Conservation (phyloP, 2,113 vertebrate species). For the Tupaia chinensis region DNA sequence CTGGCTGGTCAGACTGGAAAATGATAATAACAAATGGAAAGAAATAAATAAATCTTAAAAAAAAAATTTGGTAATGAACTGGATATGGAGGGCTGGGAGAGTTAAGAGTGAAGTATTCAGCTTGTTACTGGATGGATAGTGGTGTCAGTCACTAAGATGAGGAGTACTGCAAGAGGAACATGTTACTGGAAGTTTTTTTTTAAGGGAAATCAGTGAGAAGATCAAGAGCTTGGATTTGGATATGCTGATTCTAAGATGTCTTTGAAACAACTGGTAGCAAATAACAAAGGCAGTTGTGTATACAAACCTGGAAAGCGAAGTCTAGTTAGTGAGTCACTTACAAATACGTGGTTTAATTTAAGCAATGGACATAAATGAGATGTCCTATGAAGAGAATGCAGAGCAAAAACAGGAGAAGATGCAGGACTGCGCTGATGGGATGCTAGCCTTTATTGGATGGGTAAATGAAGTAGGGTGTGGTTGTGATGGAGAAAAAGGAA, state of each 20-base stretch:
- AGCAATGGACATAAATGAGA: not conserved
- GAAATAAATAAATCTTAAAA: too few relatives aligned
- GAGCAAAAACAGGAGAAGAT: not conserved
- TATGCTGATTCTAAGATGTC: not conserved
- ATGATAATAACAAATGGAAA: too few relatives aligned
- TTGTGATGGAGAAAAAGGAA: not conserved
- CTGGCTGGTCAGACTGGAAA: too few relatives aligned
- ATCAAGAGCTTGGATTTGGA: not conserved
- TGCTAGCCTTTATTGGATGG: not conserved
- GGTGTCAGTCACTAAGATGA: not conserved
- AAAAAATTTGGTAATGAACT: not conserved
- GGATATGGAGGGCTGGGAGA: not conserved
- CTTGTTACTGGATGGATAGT: not conserved
- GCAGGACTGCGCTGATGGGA: not conserved
- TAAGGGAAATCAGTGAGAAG: not conserved
- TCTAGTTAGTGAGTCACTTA: not conserved
- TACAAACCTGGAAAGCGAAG: not conserved
- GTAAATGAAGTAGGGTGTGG: not conserved
- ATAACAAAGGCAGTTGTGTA: not conserved
- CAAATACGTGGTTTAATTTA: not conserved
- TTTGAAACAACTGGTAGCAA: conserved; percentile 40
- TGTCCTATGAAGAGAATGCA: not conserved
- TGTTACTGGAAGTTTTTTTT: not conserved
- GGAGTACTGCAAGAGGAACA: not conserved
- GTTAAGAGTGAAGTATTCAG: not conserved